Evolutionary conservation across 2,797 vertebrate species (phyloP).

Genomic region (Coluber constrictor): DNA sequence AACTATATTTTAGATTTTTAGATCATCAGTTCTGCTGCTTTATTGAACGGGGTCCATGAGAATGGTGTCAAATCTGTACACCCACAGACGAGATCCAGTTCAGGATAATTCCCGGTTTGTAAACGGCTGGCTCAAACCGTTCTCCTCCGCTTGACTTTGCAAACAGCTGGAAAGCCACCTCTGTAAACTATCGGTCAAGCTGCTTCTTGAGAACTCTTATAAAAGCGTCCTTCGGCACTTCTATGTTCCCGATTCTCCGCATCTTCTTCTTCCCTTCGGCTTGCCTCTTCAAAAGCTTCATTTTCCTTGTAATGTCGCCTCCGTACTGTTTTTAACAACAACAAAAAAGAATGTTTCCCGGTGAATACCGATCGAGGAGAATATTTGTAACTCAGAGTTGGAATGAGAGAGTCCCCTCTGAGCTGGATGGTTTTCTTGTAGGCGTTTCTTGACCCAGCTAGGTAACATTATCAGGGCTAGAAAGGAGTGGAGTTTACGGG

Average conservation of each 20-base stretch:
- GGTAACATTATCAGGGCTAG: no score
- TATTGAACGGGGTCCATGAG: background rate
- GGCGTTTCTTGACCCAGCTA: background rate
- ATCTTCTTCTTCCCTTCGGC: slow-evolving; percentile 93
- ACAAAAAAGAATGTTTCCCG: background rate
- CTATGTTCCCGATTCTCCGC: slow-evolving; percentile 88
- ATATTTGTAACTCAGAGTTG: background rate
- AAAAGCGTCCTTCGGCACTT: slow-evolving; percentile 92
- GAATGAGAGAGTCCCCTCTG: background rate
- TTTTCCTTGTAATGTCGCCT: slow-evolving; percentile 88
- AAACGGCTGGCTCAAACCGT: background rate
- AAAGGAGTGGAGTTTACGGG: no score
- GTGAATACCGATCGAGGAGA: background rate
- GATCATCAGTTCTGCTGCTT: background rate
- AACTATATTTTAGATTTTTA: background rate
- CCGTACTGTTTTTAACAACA: slow-evolving; percentile 59
- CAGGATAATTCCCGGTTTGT: background rate
- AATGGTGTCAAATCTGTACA: background rate
- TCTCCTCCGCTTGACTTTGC: background rate
- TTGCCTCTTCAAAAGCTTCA: slow-evolving; percentile 94
- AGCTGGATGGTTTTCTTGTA: background rate
- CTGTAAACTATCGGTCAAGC: slow-evolving; percentile 61
- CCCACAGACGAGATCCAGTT: background rate
- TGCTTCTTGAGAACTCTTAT: slow-evolving; percentile 85
- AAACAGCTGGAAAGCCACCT: background rate